Percentiles rank a stretch among this genome's conserved stretches.
Evolutionary conservation across 2,113 vertebrate species (phyloP).

Genomic region (Cathartes aura): DNA sequence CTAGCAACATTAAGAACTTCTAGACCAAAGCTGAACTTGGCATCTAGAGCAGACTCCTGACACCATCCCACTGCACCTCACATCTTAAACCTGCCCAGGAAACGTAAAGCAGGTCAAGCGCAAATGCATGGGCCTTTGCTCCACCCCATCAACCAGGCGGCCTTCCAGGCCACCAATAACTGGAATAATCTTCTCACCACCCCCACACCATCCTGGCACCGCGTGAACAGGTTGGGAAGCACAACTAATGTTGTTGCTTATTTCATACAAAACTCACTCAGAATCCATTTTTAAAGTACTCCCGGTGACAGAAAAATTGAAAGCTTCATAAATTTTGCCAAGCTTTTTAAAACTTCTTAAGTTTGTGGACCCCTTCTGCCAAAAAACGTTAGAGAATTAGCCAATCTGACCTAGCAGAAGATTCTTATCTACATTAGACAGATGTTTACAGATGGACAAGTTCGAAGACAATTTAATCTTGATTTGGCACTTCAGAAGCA

Average conservation of each 20-base stretch:
- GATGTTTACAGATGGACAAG: not conserved
- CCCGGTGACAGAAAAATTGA: not conserved
- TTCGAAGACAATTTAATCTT: not conserved
- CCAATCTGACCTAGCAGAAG: not conserved
- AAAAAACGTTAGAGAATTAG: not conserved
- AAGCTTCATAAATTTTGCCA: not conserved
- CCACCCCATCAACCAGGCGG: not conserved
- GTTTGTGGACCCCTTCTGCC: not conserved
- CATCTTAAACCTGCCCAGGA: not conserved
- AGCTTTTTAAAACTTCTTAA: not conserved
- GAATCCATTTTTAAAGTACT: not conserved
- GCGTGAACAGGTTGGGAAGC: not conserved
- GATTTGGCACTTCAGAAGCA: constrained; percentile 37
- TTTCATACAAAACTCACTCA: not conserved
- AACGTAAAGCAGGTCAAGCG: not conserved
- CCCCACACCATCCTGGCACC: not conserved
- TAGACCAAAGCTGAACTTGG: not conserved
- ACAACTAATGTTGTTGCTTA: not conserved
- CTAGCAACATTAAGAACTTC: not conserved
- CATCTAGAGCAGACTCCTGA: not conserved
- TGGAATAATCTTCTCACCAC: not conserved
- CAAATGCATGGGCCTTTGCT: not conserved
- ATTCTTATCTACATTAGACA: not conserved
- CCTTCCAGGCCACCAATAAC: not conserved
- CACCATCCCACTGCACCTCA: not conserved